Base-by-base conservation (phyloP, 2,113 vertebrate species). In the Xiphorhynchus elegans region DNA sequence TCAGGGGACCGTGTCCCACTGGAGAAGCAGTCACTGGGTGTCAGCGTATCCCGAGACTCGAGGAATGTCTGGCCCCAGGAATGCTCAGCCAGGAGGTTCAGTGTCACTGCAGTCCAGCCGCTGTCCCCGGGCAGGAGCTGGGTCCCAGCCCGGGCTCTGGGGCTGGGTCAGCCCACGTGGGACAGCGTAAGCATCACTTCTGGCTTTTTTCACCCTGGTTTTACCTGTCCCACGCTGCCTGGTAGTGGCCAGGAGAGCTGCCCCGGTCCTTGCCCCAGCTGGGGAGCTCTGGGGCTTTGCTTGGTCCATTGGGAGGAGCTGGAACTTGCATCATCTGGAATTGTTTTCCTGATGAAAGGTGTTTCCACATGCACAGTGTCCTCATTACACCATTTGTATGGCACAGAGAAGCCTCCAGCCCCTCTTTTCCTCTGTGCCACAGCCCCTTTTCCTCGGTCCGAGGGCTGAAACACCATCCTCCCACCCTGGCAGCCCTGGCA, bases 1-100 rank as follows among this genome's bases (percentile, higher is more conserved):
- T 23, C 56, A 40, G 0, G 84, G 68, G n/a, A 31, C 11, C 6
- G 0, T 0, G 15, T 59, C 28, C 62, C 1, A 0, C n/a, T 39
- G 83, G 33, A 37, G 31, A 20, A 46, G 31, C 2, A 20, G 84
- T 5, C 46, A 19, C 4, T 35, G 80, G 64, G 64, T 7, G 40
- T 31, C 20, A 2, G 2, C 15, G 75, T 16, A 23, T 47, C 47
- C 40, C 0, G 1, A 84, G 59, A 37, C 78, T 28, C 29, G 1
- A 42, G 40, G 40, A 42, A 15, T 42, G 18, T 19, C 62, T 53
- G 24, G n/a, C 19, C 50, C 55, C 50, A 37, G 68, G 42, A 28
- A n/a, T n/a, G 53, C 59, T 53, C 72, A 25, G 29, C 6, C 4
- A 44, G 39, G 12, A 69, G 26, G 19, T 4, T 78, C 59, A 40